phyloP scores from a whole-genome alignment of 2,888 invertebrate genomes.

The Glyphotaelius pellucidus region DNA sequence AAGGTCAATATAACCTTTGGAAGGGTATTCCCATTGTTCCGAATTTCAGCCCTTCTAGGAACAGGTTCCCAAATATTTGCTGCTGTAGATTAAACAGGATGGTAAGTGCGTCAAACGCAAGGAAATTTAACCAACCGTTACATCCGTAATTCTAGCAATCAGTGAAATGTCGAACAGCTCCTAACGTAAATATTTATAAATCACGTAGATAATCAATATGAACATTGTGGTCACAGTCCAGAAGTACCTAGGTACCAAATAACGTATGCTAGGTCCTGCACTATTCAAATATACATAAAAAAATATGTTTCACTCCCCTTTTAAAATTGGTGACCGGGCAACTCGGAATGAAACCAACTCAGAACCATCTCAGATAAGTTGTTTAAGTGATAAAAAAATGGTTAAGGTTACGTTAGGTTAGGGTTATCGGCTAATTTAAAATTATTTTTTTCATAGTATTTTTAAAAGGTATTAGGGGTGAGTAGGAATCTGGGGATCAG shows the following conservation, averaged over 20 bases:
- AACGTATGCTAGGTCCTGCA: background rate
- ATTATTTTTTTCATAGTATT: too few relatives aligned
- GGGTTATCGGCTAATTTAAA: too few relatives aligned
- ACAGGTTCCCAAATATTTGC: background rate
- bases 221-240: background rate
- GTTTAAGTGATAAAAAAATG: too few relatives aligned
- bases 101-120: background rate
- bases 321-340: too few relatives aligned
- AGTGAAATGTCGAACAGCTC: background rate
- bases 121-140: background rate
- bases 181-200: background rate
- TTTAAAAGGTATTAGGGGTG: too few relatives aligned
- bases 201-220: background rate
- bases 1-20: too few relatives aligned
- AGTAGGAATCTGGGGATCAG: too few relatives aligned
- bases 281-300: too few relatives aligned
- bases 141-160: background rate
- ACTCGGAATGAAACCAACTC: too few relatives aligned
- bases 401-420: too few relatives aligned
- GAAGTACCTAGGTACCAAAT: background rate
- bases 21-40: background rate
- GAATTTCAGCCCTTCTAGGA: background rate
- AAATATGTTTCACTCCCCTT: too few relatives aligned
- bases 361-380: too few relatives aligned
- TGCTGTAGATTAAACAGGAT: background rate